These are phyloP conservation scores for Lagopus muta DNA, from an alignment of 2,113 vertebrate genomes.

Conservation along the genomic window DNA sequence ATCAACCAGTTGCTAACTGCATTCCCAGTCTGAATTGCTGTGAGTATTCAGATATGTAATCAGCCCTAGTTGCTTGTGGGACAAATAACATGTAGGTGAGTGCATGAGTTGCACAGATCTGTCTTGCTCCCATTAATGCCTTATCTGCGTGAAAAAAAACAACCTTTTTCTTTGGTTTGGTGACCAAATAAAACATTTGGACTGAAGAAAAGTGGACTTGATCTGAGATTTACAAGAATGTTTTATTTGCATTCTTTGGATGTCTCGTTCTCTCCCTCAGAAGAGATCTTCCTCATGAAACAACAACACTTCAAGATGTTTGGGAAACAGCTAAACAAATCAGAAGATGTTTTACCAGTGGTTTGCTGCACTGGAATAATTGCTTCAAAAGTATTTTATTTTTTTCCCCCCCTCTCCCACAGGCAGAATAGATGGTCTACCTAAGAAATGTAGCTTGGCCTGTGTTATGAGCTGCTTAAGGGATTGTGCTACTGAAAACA, in stretches of 20 bases:
- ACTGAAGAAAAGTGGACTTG: not conserved
- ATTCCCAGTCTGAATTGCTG: not conserved
- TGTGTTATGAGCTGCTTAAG: constrained; percentile 1
- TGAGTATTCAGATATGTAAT: constrained; percentile 5
- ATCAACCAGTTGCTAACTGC: constrained; percentile 44
- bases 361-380: not conserved
- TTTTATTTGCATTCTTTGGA: constrained; percentile 36
- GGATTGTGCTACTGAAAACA: not conserved
- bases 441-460: not conserved
- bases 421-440: constrained; percentile 9
- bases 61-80: not conserved
- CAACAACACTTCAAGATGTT: not conserved
- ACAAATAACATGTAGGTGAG: not conserved
- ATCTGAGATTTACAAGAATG: constrained; percentile 3
- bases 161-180: not conserved
- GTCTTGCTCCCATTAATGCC: not conserved
- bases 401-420: not conserved
- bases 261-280: not conserved
- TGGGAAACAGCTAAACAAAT: constrained; percentile 3
- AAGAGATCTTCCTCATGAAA: constrained; percentile 7
- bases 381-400: constrained; percentile 8
- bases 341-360: not conserved
- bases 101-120: not conserved
- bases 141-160: constrained; percentile 10
- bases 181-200: not conserved